Conservation (phyloP, 2,113 vertebrate species). For the Geococcyx californianus region DNA sequence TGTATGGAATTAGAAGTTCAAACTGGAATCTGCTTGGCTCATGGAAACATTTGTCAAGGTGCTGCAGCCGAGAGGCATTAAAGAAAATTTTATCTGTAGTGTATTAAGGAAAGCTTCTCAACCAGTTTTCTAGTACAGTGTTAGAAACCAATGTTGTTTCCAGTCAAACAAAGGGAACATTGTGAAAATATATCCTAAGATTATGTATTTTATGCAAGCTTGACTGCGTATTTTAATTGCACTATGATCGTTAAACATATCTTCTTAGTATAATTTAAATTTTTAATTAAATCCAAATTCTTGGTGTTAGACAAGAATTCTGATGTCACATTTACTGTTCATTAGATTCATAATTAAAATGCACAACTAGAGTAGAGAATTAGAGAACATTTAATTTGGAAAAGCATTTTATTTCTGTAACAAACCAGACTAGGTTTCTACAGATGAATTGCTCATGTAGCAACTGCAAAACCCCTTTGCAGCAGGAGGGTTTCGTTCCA, state of each 20-base stretch:
- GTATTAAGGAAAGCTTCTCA: neutral
- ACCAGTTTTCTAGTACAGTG: neutral
- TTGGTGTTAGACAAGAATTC: conserved; percentile 25
- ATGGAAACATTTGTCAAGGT: neutral
- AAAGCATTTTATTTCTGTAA: neutral
- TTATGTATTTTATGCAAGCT: conserved; percentile 12
- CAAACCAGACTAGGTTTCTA: neutral
- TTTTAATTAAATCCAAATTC: conserved; percentile 51
- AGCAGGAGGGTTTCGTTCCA: neutral
- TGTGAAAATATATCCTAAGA: conserved; percentile 4
- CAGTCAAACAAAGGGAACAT: neutral
- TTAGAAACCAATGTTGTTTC: neutral
- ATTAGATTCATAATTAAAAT: conserved; percentile 63
- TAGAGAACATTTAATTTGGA: conserved; percentile 35
- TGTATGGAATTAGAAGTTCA: neutral
- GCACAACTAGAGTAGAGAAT: neutral
- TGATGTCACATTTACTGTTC: conserved; percentile 38
- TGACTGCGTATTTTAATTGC: conserved; percentile 31
- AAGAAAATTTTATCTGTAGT: neutral
- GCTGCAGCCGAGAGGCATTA: neutral
- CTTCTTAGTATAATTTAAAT: conserved; percentile 22
- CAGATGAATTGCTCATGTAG: neutral
- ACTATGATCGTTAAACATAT: neutral
- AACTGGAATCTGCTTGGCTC: neutral
- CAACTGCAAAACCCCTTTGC: neutral